A percentile compares a stretch with the other conserved stretches of the same genome.
These are phyloP conservation scores for Siderastrea siderea DNA, from an alignment of 92 coral and sea anemone genomes.

Conservation along the genomic window DNA sequence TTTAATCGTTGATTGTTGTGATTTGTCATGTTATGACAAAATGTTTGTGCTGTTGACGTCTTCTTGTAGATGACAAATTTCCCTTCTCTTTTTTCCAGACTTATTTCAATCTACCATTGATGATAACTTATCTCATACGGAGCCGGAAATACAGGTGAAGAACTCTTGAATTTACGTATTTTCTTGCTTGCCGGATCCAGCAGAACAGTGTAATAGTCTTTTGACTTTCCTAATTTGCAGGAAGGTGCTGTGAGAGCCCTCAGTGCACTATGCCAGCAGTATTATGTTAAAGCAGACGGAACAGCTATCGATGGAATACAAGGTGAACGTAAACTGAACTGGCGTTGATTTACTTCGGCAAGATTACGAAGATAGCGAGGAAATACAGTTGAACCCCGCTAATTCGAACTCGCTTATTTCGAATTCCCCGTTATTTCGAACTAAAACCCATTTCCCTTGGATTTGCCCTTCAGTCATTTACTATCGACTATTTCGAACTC, in stretches of 20 bases:
- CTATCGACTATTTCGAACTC: no score
- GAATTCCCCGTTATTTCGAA: no score
- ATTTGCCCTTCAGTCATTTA: no score
- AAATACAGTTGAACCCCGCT: no score
- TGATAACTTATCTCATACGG: slow-evolving; percentile 87
- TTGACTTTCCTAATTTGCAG: slow-evolving; percentile 31
- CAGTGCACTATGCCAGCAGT: slow-evolving; percentile 81
- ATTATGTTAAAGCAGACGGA: slow-evolving; percentile 77
- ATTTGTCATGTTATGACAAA: no score
- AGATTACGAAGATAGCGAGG: no score
- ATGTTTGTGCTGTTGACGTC: no score
- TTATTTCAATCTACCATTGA: slow-evolving; percentile 85
- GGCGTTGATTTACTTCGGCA: neutral
- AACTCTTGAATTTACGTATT: neutral
- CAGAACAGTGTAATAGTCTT: neutral
- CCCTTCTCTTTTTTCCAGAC: slow-evolving; percentile 50
- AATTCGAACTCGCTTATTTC: no score
- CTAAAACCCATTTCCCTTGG: no score
- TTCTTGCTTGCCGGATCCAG: neutral
- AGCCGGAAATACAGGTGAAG: slow-evolving; percentile 88
- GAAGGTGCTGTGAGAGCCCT: slow-evolving; percentile 91
- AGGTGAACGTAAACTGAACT: slow-evolving; percentile 57
- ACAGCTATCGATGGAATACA: slow-evolving; percentile 68
- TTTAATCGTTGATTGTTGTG: no score
- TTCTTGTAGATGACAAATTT: neutral